phyloP scores from a whole-genome alignment of 2,113 vertebrate genomes.

The Pogona vitticeps region DNA sequence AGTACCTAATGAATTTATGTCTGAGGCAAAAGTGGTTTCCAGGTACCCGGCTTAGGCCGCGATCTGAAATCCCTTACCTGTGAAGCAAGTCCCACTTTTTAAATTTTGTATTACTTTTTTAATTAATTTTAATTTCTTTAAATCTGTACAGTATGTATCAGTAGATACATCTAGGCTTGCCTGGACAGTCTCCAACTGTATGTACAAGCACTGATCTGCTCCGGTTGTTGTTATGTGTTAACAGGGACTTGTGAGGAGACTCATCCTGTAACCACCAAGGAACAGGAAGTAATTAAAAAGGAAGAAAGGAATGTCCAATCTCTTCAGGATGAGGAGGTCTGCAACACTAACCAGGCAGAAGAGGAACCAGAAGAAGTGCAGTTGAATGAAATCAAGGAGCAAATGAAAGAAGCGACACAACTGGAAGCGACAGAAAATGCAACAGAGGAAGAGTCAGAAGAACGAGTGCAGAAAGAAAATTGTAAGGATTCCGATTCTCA shows the following conservation, averaged over 20 bases:
- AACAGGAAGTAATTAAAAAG: conserved; percentile 33
- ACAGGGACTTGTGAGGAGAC: conserved; percentile 55
- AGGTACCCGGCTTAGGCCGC: background rate
- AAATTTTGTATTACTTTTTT: too few relatives aligned
- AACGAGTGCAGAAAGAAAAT: conserved; percentile 69
- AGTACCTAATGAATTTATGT: background rate
- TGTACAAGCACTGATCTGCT: background rate
- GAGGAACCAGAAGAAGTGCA: background rate
- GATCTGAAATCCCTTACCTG: background rate
- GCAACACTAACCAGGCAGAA: background rate
- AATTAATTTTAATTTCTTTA: too few relatives aligned
- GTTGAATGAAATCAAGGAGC: conserved; percentile 29
- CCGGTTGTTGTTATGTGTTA: background rate
- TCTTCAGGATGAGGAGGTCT: conserved; percentile 19
- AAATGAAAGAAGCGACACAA: conserved; percentile 8
- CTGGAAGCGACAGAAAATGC: conserved; percentile 49
- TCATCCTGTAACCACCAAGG: background rate
- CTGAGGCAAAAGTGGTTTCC: background rate
- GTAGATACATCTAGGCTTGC: too few relatives aligned
- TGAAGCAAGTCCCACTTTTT: background rate
- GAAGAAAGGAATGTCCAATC: conserved; percentile 37
- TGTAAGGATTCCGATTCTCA: conserved; percentile 15
- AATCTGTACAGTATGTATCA: too few relatives aligned
- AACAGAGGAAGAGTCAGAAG: conserved; percentile 67
- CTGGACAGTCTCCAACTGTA: too few relatives aligned